Conservation (phyloP, 2,797 vertebrate genomes). For the Onychomys torridus region DNA sequence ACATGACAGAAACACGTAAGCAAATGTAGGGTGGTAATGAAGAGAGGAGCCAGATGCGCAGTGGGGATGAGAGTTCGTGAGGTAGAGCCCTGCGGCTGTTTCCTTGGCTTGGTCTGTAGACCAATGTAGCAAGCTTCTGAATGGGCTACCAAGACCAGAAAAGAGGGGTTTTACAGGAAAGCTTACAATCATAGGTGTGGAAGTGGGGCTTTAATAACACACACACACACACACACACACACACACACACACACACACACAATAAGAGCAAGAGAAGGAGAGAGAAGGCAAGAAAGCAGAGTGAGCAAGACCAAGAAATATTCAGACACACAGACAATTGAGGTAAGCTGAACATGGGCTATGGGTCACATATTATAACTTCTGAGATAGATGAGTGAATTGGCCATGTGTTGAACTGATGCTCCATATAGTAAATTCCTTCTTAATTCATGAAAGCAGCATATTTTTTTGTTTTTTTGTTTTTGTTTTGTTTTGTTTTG, state of each 20-base stretch:
- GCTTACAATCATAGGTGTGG: neutral
- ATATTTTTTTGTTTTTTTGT: no score
- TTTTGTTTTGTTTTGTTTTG: no score
- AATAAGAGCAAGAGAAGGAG: neutral
- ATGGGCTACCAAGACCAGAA: neutral
- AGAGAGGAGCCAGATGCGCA: neutral
- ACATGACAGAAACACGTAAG: neutral
- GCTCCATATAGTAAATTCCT: neutral
- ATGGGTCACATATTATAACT: neutral
- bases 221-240: neutral
- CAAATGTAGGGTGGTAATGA: accelerated
- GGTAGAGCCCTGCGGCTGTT: accelerated
- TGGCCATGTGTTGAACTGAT: neutral
- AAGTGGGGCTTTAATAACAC: neutral
- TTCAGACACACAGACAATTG: neutral
- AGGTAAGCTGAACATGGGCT: accelerated
- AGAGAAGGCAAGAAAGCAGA: neutral
- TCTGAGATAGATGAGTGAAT: neutral
- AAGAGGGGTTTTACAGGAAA: neutral
- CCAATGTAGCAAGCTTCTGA: accelerated
- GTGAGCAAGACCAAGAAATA: neutral
- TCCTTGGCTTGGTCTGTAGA: neutral
- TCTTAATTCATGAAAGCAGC: neutral
- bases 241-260: neutral
- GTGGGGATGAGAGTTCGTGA: no score